These are phyloP conservation scores for Orthosia gracilis DNA, from an alignment of 2,888 invertebrate genomes.

Conservation along the genomic window DNA sequence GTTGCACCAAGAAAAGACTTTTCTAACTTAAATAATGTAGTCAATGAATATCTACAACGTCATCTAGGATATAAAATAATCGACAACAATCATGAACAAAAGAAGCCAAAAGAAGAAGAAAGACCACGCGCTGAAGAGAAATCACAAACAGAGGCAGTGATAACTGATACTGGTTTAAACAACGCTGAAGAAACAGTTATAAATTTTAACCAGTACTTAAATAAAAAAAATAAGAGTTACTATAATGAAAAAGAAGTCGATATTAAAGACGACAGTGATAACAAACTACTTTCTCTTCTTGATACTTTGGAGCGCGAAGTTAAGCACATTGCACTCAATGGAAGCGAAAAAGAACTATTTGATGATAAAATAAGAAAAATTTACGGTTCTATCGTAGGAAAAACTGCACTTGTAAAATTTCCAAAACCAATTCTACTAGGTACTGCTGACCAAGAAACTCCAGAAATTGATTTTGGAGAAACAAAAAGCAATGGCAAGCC, in stretches of 20 bases:
- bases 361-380: slow-evolving; percentile 83
- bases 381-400: slow-evolving; percentile 75
- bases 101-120: neutral
- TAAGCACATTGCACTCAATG: slow-evolving; percentile 75
- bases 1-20: slow-evolving; percentile 79
- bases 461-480: slow-evolving; percentile 53
- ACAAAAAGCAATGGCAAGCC: slow-evolving; percentile 30
- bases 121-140: neutral
- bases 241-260: slow-evolving; percentile 41
- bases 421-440: slow-evolving; percentile 34
- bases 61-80: slow-evolving; percentile 26
- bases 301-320: slow-evolving; percentile 81
- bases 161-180: slow-evolving; percentile 62
- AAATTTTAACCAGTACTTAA: slow-evolving; percentile 63
- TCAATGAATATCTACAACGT: slow-evolving; percentile 72
- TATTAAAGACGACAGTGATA: slow-evolving; percentile 72
- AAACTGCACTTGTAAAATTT: slow-evolving; percentile 48
- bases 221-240: slow-evolving; percentile 39
- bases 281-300: slow-evolving; percentile 76
- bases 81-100: slow-evolving; percentile 16
- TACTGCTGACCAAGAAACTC: slow-evolving; percentile 15
- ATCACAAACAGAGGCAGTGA: slow-evolving; percentile 24
- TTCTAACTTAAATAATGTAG: slow-evolving; percentile 72
- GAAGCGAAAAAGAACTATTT: slow-evolving; percentile 77
- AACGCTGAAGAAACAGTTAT: slow-evolving; percentile 70